Evolutionary conservation across 2,888 invertebrate species (phyloP), one percentile per base, ranked within the genome.

Genomic region (Gibbula magus): DNA sequence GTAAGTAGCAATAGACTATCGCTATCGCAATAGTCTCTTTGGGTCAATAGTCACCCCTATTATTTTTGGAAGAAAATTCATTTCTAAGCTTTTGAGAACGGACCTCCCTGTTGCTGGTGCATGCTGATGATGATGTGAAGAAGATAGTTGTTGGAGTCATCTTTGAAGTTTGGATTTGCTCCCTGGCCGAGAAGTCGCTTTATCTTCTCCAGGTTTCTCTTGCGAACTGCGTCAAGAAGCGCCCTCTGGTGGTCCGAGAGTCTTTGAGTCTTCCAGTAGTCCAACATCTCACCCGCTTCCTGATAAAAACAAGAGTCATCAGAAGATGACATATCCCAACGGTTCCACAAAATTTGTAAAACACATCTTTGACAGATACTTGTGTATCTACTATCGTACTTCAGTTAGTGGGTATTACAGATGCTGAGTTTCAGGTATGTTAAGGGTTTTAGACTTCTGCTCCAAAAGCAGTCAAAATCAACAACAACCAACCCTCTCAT

Each of bases 131-230:
- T 86, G 10, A 86, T 78, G 67, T 89, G 89, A 2, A 89, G 78
- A 10, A 86, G 86, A 35, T 84, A 84, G 66, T 84, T 83, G 39
- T 85, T 84, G 54, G 78, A 77, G 1, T 84, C 74, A 74, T 86
- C 84, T n/a, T 78, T 74, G 76, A 86, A 86, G 70, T 86, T 84
- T 4, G 86, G 85, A 61, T 87, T 84, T 2, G 87, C 75, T 16
- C 88, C 89, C n/a, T 80, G 78, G n/a, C 82, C 82, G 5, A 89
- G 79, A 5, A 87, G 76, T 10, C 78, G 79, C 32, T 86, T 82
- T 20, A 88, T 77, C 45, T 80, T 84, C 5, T 81, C 81, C 20
- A 86, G 61, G 75, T 86, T 83, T 73, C 78, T 82, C 10, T 78
- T 74, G 22, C 78, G 54, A 5, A 88, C 83, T 76, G 85, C 81